Conservation (phyloP, 2,797 vertebrate genomes). For the Dendrocincla tyrannina region DNA sequence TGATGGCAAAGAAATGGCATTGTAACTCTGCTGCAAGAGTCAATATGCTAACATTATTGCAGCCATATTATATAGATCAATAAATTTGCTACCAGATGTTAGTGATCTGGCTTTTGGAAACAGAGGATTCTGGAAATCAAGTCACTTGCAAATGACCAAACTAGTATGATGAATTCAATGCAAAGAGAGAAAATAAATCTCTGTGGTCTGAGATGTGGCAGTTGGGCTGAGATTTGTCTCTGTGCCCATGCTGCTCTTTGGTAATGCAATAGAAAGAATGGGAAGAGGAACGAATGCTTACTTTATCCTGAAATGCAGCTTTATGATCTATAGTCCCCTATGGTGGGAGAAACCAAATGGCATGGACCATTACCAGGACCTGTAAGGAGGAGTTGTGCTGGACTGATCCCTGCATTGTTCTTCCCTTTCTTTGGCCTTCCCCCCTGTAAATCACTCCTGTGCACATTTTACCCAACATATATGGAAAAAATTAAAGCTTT, state of each 20-base stretch:
- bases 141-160: not conserved
- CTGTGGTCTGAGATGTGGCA: rapidly evolving
- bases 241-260: not conserved
- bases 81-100: not conserved
- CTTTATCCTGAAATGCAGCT: rapidly evolving
- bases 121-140: not conserved
- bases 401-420: not conserved
- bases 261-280: not conserved
- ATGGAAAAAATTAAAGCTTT: conserved; percentile 5
- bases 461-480: not conserved
- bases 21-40: not conserved
- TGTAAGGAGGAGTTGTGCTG: not conserved
- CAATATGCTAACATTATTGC: not conserved
- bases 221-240: not conserved
- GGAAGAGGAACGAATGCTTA: not conserved
- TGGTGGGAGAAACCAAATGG: not conserved
- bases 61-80: not conserved
- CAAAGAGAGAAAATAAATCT: not conserved
- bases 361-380: not conserved
- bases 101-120: not conserved
- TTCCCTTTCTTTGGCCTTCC: not conserved
- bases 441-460: not conserved
- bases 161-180: not conserved
- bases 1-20: rapidly evolving
- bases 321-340: not conserved